Base-by-base conservation (phyloP, 2,888 invertebrate genomes). In the Phortica magna region DNA sequence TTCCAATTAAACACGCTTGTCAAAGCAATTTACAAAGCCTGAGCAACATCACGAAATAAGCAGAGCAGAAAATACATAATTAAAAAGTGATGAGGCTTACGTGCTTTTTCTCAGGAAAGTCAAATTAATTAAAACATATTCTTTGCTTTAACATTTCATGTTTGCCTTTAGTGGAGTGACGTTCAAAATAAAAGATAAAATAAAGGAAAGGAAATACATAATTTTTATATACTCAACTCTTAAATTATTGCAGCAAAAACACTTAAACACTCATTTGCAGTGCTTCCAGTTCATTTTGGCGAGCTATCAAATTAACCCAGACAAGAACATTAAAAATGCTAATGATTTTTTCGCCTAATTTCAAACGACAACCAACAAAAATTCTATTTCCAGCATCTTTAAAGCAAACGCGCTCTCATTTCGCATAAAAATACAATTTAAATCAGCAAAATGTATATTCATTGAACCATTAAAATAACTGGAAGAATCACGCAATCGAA, bases 341-440 rank as follows among this genome's bases (percentile, higher is more conserved):
- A 48, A 48, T 48, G 48, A 31, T 48, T 48, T 48, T 48, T 48
- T 9, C 48, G 48, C 7, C 9, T 12, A 48, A 48, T 48, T 48
- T 14, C 2, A 48, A 48, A 14, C 14, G 48, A 14, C 48, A 48
- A 14, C 48, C 10, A 48, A 5, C 14, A 48, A 14, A 48, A 48
- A 48, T 3, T 48, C 9, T 14, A 48, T 48, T 48, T 48, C 9
- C 48, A 48, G 14, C 48, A 2, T 12, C 2, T 48, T 48, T 48
- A 14, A 48, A 2, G 7, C 10, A 48, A 31, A 4, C 31, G 31
- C 31, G 31, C 31, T 31, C 31, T 31, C 31, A 31, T 31, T 14
- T 80, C 79, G 84, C 83, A 78, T 74, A 80, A 87, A 76, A 53
- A 53, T 31, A 6, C 78, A 85, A 85, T 88, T 82, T 81, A 87